Percentiles rank a stretch among this genome's conserved stretches.
Evolutionary conservation across 37 sponge, comb jelly and placozoan species (phyloP).

Genomic region (Eunapius fragilis): DNA sequence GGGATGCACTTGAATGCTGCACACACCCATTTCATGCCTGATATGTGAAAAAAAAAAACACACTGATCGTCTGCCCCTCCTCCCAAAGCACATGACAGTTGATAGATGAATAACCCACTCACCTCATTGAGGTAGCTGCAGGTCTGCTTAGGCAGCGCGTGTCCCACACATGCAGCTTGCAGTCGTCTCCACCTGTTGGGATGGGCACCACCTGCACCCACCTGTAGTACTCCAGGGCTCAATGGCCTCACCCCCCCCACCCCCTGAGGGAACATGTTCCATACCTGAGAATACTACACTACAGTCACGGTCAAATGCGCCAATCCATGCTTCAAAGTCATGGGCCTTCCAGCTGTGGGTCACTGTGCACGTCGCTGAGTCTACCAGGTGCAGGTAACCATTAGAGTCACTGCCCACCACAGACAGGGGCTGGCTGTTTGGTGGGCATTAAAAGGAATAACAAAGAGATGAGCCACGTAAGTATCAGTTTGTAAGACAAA

Average conservation of each 20-base stretch:
- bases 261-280: neutral
- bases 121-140: constrained; percentile 22
- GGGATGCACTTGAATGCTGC: constrained; percentile 78
- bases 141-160: neutral
- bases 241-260: neutral
- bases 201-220: neutral
- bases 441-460: no score
- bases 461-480: no score
- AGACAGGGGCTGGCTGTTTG: neutral
- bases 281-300: constrained; percentile 73
- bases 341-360: constrained; percentile 74
- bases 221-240: neutral
- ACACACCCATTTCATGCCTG: constrained; percentile 91
- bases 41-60: neutral
- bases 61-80: neutral
- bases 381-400: constrained; percentile 26
- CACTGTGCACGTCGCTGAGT: neutral
- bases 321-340: constrained; percentile 85
- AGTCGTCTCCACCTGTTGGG: constrained; percentile 65
- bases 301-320: constrained; percentile 38
- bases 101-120: no score
- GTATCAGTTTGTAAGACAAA: neutral
- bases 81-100: no score
- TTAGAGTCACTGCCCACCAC: constrained; percentile 61
- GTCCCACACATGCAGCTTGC: constrained; percentile 64